Conservation (phyloP, 1,140 invertebrate species). For the Sipha flava region DNA sequence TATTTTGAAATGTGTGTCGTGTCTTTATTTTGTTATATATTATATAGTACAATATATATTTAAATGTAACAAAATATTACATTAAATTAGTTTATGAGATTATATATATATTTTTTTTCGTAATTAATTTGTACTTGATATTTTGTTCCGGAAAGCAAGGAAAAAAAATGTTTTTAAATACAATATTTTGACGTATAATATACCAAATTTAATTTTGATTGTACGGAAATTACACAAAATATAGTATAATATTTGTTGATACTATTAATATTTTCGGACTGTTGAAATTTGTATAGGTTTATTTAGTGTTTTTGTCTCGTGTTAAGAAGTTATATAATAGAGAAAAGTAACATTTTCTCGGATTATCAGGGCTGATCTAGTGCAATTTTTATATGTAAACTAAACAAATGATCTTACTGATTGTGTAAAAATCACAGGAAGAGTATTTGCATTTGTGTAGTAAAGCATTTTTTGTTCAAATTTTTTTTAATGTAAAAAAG, state of each 20-base stretch:
- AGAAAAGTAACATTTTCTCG: neutral
- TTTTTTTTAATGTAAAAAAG: too few relatives aligned
- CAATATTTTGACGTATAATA: too few relatives aligned
- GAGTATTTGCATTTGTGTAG: neutral
- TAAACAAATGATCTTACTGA: neutral
- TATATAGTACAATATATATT: neutral
- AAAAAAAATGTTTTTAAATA: too few relatives aligned
- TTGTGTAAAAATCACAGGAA: neutral
- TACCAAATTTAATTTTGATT: neutral
- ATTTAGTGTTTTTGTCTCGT: neutral
- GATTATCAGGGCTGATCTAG: conserved; percentile 23
- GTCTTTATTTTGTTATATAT: neutral
- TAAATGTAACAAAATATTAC: neutral
- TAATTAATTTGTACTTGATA: too few relatives aligned
- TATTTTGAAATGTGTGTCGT: neutral
- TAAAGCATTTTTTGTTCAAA: conserved; percentile 8
- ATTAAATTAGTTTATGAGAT: neutral
- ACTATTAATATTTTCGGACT: neutral
- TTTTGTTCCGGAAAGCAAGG: too few relatives aligned
- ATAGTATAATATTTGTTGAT: neutral
- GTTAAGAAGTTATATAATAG: neutral
- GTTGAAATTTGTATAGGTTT: neutral
- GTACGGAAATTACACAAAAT: neutral
- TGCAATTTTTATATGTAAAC: neutral
- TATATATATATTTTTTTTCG: neutral